Evolutionary conservation across 2,888 invertebrate genomes (phyloP), one percentile per base, ranked within the genome.

Genomic region (Melieria crassipennis): DNA sequence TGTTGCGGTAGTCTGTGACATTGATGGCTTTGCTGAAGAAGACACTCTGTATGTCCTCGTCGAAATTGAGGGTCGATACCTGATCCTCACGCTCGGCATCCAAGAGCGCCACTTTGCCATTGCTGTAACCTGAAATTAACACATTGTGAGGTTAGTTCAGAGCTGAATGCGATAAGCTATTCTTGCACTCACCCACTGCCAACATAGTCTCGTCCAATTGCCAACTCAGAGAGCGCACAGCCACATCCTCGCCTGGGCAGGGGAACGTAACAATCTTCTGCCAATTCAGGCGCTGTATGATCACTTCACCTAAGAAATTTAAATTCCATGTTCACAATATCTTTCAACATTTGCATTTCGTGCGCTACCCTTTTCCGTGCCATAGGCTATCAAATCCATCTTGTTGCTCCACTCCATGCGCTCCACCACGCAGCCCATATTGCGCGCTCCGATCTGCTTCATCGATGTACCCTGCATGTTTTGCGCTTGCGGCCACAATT

Each of bases 381-480:
- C 94, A 71, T 97, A 88, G 7, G 97, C 97, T 76, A 98, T 89
- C 63, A 98, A 90, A 88, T 98, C 98, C 91, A 97, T 94, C 82
- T 94, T 93, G 75, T 96, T 94, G 75, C 96, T 97, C 97, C 98
- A 98, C 78, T 93, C 91, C 93, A 98, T 94, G 63, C 92, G 88
- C 79, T 93, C 92, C 10, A 97, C 93, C 64, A 81, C 81, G 74
- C 84, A 84, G 47, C 85, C 85, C 81, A 87, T 82, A 73, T 85
- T 85, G 56, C 86, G 83, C 2, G 82, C 81, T 46, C 86, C 85
- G 69, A 86, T 83, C 77, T 84, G 82, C 73, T 85, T 86, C 83
- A 87, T 87, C 30, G 85, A 82, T 78, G 80, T 81, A 30, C 30
- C 30, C 30, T 30, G 30, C 30, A 30, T 30, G 30, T 30, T 30